Base-by-base conservation (phyloP, 1,140 invertebrate genomes). In the Metopolophium dirhodum region DNA sequence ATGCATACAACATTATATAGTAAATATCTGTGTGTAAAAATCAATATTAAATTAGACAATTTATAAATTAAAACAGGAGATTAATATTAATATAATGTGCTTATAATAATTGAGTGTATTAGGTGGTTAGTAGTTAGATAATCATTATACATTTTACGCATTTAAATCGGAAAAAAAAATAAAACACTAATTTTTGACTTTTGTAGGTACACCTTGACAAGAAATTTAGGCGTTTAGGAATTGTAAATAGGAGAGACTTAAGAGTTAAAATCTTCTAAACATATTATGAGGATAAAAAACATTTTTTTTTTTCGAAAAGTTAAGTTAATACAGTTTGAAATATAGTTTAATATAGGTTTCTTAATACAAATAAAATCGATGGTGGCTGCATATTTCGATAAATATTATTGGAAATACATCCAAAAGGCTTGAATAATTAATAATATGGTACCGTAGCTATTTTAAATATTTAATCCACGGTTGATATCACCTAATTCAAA, bases 1-100 rank as follows among this genome's bases (percentile, higher is more conserved):
- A 85, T 14, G 91, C 91, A 37, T 93, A 93, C 23, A 93, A 11
- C 35, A 83, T 93, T 26, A 93, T 93, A 57, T 93, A 93, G 77
- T 93, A 85, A 85, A 83, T 51, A 45, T 83, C 91, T 93, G 35
- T 47, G 41, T 49, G 89, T 26, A 37, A 22, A 88, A 23, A 88
- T 88, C n/a, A 51, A 54, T 35, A 51, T 30, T 7, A 88, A 35
- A 49, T 88, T 11, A 88, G n/a, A 26, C 20, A 37, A 35, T 22
- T 88, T 54, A 26, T 11, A 26, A 23, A 83, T 41, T 23, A 37
- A 83, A 68, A 68, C 7, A 30, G 82, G 26, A 4, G 30, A 41
- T 18, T 47, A 18, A 26, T 30, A 22, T 37, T 22, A 47, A 2
- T 45, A 45, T 30, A 86, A 86, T 85, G n/a, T 83, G 35, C 4